A percentile compares a stretch with the other conserved stretches of the same genome.
These are phyloP conservation scores for Tachina fera DNA, from an alignment of 2,888 invertebrate genomes.

Conservation along the genomic window DNA sequence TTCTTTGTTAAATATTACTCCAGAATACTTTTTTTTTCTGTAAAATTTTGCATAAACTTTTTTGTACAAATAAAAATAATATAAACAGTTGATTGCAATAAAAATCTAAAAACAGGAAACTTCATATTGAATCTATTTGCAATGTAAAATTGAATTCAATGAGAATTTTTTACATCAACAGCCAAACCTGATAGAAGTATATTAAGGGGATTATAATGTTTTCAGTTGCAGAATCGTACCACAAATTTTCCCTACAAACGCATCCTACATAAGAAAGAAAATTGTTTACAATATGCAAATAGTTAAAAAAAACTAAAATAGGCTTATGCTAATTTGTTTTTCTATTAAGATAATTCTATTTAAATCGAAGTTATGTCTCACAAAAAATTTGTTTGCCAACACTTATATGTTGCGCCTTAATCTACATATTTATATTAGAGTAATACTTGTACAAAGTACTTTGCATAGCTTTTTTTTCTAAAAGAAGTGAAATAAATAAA, in stretches of 20 bases:
- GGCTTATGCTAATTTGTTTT: too few relatives aligned
- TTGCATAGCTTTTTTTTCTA: slow-evolving; percentile 51
- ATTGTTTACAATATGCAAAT: too few relatives aligned
- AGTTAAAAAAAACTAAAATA: too few relatives aligned
- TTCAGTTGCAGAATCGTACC: too few relatives aligned
- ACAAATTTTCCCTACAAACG: too few relatives aligned
- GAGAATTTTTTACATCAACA: slow-evolving; percentile 35
- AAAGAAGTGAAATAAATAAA: slow-evolving; percentile 44
- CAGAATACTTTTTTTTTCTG: slow-evolving; percentile 3
- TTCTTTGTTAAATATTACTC: background rate
- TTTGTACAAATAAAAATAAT: slow-evolving; percentile 17
- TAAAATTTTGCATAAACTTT: slow-evolving; percentile 17
- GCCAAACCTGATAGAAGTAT: background rate
- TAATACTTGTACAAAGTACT: slow-evolving; percentile 32
- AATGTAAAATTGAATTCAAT: slow-evolving; percentile 63
- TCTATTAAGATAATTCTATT: too few relatives aligned
- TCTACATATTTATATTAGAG: slow-evolving; percentile 1
- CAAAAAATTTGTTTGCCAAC: too few relatives aligned
- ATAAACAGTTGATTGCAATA: slow-evolving; percentile 60
- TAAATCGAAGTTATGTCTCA: too few relatives aligned
- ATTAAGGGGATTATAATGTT: too few relatives aligned
- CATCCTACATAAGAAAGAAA: too few relatives aligned
- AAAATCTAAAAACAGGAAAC: slow-evolving; percentile 58
- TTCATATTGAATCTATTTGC: slow-evolving; percentile 62
- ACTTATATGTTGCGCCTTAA: too few relatives aligned